Conservation (phyloP, 2,888 invertebrate species). For the Arge pagana region DNA sequence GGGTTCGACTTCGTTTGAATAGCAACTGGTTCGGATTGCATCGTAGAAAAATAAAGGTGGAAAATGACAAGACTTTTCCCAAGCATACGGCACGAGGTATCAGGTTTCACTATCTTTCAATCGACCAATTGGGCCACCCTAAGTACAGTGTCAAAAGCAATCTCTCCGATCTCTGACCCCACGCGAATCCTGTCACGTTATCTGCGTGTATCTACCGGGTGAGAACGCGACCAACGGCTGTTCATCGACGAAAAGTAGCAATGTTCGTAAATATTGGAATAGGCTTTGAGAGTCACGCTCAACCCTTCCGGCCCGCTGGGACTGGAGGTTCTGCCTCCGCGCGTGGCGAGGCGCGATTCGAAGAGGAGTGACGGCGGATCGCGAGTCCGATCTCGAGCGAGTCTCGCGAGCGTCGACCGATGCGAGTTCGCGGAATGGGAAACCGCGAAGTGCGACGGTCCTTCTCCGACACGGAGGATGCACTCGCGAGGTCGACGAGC, state of each 20-base stretch:
- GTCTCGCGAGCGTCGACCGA: too few relatives aligned
- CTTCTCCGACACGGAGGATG: slow-evolving; percentile 36
- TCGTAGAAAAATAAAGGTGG: neutral
- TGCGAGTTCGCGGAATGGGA: slow-evolving; percentile 1
- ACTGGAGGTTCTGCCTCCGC: neutral
- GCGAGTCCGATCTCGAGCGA: too few relatives aligned
- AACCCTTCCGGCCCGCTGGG: slow-evolving; percentile 7
- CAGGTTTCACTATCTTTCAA: slow-evolving; percentile 38
- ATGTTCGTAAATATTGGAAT: slow-evolving; percentile 22
- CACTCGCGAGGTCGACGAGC: slow-evolving; percentile 34
- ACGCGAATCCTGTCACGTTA: slow-evolving; percentile 23
- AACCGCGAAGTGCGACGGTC: slow-evolving; percentile 10
- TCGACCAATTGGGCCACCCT: slow-evolving; percentile 34
- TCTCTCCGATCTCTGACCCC: slow-evolving; percentile 31
- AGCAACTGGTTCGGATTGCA: neutral
- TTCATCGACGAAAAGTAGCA: slow-evolving; percentile 6
- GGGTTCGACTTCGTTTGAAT: neutral
- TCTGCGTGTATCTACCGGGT: slow-evolving; percentile 17
- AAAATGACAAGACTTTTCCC: neutral
- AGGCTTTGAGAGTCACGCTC: slow-evolving; percentile 10
- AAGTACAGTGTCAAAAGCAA: slow-evolving; percentile 35
- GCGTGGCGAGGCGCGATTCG: too few relatives aligned
- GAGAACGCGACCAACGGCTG: neutral
- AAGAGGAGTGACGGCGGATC: neutral
- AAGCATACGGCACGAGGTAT: slow-evolving; percentile 31